Percentiles rank a stretch among this genome's conserved stretches.
Evolutionary conservation across 2,797 vertebrate species (phyloP).

Genomic region (Muraenolepis orangiensis): DNA sequence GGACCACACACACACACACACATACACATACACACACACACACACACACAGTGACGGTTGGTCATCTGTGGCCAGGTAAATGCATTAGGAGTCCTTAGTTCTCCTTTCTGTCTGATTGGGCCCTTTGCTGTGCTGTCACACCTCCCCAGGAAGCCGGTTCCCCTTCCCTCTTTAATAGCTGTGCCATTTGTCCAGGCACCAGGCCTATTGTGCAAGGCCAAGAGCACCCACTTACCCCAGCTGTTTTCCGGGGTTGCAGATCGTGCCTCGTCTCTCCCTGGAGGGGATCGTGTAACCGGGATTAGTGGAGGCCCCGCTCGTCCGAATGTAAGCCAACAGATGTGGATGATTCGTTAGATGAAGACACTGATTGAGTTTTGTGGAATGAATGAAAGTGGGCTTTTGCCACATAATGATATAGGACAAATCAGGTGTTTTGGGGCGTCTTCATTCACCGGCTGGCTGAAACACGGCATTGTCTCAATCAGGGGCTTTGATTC

Average conservation of each 20-base stretch:
- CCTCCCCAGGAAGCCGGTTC: conserved; percentile 61
- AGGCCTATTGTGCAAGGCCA: conserved; percentile 1
- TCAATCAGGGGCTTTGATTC: conserved; percentile 15
- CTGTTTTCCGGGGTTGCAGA: conserved; percentile 37
- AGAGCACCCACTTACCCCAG: background rate
- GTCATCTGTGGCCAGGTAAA: conserved; percentile 51
- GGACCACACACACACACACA: background rate
- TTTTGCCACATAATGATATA: conserved; percentile 21
- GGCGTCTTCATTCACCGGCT: conserved; percentile 8
- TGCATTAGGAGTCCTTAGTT: conserved; percentile 63
- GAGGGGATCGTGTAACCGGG: conserved; percentile 52
- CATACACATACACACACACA: background rate
- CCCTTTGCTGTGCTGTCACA: conserved; percentile 64
- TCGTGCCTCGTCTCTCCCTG: conserved; percentile 35
- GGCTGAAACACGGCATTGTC: background rate
- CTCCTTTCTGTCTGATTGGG: conserved; percentile 62
- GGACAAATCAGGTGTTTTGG: too few species aligned
- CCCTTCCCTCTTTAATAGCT: conserved; percentile 55
- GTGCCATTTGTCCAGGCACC: conserved; percentile 66
- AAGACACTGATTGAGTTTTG: conserved; percentile 17
- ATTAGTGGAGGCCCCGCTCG: conserved; percentile 57
- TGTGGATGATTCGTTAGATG: conserved; percentile 43
- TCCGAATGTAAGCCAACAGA: conserved; percentile 59
- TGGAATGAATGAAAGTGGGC: conserved; percentile 14
- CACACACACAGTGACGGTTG: background rate